Evolutionary conservation across 2,888 invertebrate species (phyloP), one percentile per base, ranked within the genome.

Genomic region (Dryobota labecula): DNA sequence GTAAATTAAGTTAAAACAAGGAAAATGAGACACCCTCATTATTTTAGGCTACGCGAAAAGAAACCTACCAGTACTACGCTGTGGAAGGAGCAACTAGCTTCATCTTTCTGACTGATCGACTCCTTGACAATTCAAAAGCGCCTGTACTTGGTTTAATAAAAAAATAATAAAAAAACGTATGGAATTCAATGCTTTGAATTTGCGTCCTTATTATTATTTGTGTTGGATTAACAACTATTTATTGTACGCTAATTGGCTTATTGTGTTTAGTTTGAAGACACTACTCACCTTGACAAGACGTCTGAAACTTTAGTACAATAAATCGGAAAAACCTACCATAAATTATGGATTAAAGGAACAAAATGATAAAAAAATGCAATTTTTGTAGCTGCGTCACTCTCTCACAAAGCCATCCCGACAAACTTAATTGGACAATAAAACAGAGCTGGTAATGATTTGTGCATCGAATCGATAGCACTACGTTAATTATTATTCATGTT

Each of bases 351-450:
- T 20, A 30, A 30, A 7, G 20, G 6, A 20, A 54, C 13, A 20
- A 20, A 33, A 30, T 6, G 2, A 13, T 33, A n/a, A 33, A 61
- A 62, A 18, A 27, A 27, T 2, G 0, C n/a, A 6, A 20, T 6
- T 20, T 9, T 8, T 15, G 43, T 15, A 20, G 2, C 36, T 74
- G 53, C 5, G n/a, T 63, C 71, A 15, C 27, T 87, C 45, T 60
- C 74, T 77, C 82, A 87, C 84, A 76, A 71, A 67, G 53, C 83
- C 75, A 62, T 88, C 88, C 88, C 84, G 82, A 89, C 88, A 86
- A 88, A 87, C 88, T 89, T 93, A 94, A 94, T 93, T 93, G 92
- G 91, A 90, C 90, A 90, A 91, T 92, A 92, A 92, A 92, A 90
- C 87, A 87, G 86, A 86, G 78, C 85, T 82, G 78, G 80, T 86